Evolutionary conservation across 2,797 vertebrate species (phyloP).

Genomic region (Microhierax caerulescens): DNA sequence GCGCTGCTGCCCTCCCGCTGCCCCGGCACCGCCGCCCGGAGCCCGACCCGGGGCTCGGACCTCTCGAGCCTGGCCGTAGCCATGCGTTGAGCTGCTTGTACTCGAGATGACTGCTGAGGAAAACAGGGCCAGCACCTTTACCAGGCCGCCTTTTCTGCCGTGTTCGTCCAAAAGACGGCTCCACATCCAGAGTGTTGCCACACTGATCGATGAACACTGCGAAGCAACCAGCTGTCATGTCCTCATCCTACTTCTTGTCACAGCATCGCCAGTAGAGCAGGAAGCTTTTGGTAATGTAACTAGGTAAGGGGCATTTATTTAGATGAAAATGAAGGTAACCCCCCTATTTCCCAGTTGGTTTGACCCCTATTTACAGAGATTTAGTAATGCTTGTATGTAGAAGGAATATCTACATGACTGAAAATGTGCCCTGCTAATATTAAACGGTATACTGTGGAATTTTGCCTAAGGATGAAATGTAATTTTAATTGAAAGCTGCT

Average conservation of each 20-base stretch:
- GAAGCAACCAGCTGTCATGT: neutral
- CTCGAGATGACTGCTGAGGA: neutral
- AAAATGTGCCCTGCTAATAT: conserved; percentile 46
- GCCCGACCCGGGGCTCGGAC: neutral
- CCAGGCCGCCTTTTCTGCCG: neutral
- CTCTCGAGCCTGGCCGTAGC: neutral
- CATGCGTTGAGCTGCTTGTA: neutral
- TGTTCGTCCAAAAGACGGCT: neutral
- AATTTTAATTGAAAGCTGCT: conserved; percentile 70
- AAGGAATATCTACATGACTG: conserved; percentile 30
- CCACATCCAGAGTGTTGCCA: neutral
- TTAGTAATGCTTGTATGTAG: neutral
- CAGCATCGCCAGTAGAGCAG: neutral
- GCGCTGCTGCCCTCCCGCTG: neutral
- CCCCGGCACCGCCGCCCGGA: neutral
- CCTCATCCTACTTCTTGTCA: neutral
- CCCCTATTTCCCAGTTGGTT: neutral
- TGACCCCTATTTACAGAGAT: conserved; percentile 23
- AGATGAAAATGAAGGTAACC: neutral
- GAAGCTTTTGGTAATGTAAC: neutral
- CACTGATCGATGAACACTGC: neutral
- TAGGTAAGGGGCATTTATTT: conserved; percentile 1
- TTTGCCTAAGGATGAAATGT: conserved; percentile 64
- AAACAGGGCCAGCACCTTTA: neutral
- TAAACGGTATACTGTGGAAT: conserved; percentile 50